phyloP scores from a whole-genome alignment of 2,113 vertebrate species.

The Sisor rabdophorus region DNA sequence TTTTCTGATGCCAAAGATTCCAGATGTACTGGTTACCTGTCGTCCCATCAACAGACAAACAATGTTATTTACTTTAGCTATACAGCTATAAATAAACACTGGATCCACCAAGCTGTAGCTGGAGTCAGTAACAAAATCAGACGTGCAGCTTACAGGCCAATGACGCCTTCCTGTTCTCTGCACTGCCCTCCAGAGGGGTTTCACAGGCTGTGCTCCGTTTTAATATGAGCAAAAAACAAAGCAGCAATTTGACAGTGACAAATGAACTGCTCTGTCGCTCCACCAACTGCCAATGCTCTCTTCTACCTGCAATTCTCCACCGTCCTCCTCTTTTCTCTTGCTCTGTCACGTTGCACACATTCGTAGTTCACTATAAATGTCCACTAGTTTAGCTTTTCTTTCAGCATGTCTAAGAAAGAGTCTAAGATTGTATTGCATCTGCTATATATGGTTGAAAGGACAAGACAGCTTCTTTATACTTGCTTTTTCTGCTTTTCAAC shows the following conservation, averaged over 20 bases:
- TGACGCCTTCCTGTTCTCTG: neutral
- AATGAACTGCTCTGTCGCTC: constrained; percentile 65
- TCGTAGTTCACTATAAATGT: constrained; percentile 45
- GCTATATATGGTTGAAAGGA: too few relatives aligned
- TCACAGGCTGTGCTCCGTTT: constrained; percentile 58
- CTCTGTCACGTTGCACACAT: constrained; percentile 48
- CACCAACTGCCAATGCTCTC: constrained; percentile 39
- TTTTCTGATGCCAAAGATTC: neutral
- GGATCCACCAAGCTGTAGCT: neutral
- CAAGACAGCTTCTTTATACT: neutral
- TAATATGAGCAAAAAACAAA: constrained; percentile 69
- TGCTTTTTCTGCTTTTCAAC: neutral
- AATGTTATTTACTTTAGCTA: neutral
- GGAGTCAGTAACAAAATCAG: neutral
- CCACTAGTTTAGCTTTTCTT: constrained; percentile 35
- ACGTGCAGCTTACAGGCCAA: neutral
- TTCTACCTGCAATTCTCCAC: constrained; percentile 40
- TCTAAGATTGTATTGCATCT: constrained; percentile 18
- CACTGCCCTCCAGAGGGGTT: constrained; percentile 29
- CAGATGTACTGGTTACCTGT: neutral
- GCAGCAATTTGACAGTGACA: constrained; percentile 74
- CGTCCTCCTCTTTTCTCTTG: constrained; percentile 23
- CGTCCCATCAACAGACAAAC: constrained; percentile 1
- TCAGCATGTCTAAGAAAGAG: constrained; percentile 15
- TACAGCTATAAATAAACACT: neutral